Base-by-base conservation (phyloP, 2,888 invertebrate species). In the Pogonocherus hispidulus region DNA sequence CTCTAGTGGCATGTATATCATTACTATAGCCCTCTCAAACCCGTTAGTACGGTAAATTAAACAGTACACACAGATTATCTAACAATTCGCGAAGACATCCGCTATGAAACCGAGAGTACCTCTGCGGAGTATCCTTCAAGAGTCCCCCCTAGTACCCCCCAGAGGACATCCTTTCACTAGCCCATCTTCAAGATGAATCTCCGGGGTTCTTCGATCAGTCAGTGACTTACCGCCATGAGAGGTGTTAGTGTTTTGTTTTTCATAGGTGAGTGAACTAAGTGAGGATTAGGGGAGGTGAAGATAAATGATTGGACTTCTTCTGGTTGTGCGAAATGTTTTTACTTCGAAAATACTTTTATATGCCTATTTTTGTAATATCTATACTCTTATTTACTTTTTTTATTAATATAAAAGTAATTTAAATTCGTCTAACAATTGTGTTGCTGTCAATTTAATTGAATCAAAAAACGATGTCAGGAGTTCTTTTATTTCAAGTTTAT, bases 241-340 rank as follows among this genome's bases (percentile, higher is more conserved):
- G 81, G 82, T 84, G 82, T 81, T 79, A 81, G 82, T 84, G 81
- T 81, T 73, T 81, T 84, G 76, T 78, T 84, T 77, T 74, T 84
- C 72, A 72, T 85, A 81, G 85, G 85, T 85, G 81, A 85, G 85
- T 85, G 41, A 41, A n/a, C 14, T 16, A 32, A 41, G 41, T 80
- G 56, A 59, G 66, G 64, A 66, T 19, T 2, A 27, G 44, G 44
- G 23, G 23, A 63, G 49, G 5, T n/a, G 41, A 2, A 41, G 41
- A n/a, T n/a, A n/a, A n/a, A n/a, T n/a, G n/a, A 3, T 41, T 41
- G 41, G 41, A 41, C 14, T 16, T 41, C 8, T 51, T 62, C 20
- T 60, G 18, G n/a, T 65, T 56, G 22, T 59, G 23, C 35, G 51
- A 47, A 51, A 41, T 14, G 9, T 41, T 41, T 41, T 41, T 41